These are phyloP conservation scores for Drosophila hamatofila DNA, from an alignment of 2,888 invertebrate genomes.

Conservation along the genomic window DNA sequence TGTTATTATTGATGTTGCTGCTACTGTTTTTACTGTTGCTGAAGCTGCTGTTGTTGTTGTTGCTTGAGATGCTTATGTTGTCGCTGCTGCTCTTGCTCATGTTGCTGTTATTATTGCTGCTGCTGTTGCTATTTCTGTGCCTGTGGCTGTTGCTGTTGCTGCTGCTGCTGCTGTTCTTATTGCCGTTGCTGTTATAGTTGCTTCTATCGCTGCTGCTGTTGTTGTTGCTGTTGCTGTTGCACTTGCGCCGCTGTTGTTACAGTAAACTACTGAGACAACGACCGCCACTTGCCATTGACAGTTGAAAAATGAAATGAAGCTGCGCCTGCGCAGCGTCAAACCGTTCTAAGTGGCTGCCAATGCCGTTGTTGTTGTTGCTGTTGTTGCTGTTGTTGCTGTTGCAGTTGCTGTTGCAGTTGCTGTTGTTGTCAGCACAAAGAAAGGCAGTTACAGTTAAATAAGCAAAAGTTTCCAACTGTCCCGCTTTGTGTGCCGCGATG, in stretches of 20 bases:
- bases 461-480: conserved; percentile 69
- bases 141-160: neutral
- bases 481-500: conserved; percentile 35
- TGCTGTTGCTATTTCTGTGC: neutral
- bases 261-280: conserved; percentile 52
- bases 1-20: neutral
- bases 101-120: neutral
- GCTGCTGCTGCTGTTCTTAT: neutral
- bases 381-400: neutral
- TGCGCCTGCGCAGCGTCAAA: conserved; percentile 48
- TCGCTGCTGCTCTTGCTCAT: neutral
- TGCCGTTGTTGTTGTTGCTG: conserved; percentile 9
- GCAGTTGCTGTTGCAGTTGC: neutral
- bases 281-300: conserved; percentile 48
- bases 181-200: neutral
- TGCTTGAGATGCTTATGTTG: neutral
- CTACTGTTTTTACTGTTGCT: conserved; percentile 10
- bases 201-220: conserved; percentile 17
- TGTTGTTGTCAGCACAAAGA: conserved; percentile 44
- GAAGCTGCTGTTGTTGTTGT: neutral
- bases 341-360: conserved; percentile 50
- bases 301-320: conserved; percentile 51
- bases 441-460: conserved; percentile 70
- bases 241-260: conserved; percentile 52
- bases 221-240: conserved; percentile 32